Evolutionary conservation across 2,113 vertebrate genomes (phyloP).

Genomic region (Cinclus cinclus): DNA sequence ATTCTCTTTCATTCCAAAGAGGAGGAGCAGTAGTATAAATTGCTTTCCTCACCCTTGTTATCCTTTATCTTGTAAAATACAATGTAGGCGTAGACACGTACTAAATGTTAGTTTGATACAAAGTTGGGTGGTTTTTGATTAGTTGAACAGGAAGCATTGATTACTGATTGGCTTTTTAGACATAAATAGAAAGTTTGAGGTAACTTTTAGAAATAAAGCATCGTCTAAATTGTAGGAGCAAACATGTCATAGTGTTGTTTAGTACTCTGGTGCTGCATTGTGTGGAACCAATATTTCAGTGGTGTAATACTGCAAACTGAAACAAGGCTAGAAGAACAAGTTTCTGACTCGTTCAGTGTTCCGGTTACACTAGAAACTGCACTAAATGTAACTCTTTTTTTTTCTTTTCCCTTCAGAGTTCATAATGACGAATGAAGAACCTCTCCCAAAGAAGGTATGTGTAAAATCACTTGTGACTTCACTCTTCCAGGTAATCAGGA

Average conservation of each 20-base stretch:
- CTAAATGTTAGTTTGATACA: not conserved
- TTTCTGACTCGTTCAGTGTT: not conserved
- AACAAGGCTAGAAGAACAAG: not conserved
- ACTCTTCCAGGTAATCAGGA: not conserved
- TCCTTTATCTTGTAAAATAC: not conserved
- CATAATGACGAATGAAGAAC: constrained; percentile 99
- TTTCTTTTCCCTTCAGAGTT: constrained; percentile 65
- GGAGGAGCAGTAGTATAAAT: not conserved
- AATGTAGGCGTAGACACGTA: fast-evolving
- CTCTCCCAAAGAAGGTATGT: constrained; percentile 96
- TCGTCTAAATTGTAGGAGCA: not conserved
- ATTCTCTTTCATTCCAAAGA: not conserved
- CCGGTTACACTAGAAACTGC: not conserved
- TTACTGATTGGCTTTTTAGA: not conserved
- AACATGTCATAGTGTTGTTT: not conserved
- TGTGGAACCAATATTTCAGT: not conserved
- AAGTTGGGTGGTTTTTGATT: not conserved
- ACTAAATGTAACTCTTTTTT: not conserved
- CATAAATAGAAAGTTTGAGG: not conserved
- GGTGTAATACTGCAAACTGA: not conserved
- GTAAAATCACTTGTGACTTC: not conserved
- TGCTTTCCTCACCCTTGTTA: not conserved
- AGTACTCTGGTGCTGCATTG: not conserved
- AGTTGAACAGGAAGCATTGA: not conserved
- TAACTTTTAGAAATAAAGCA: not conserved